Base-by-base conservation (phyloP, 1,140 invertebrate genomes). In the Trichonephila clavata region DNA sequence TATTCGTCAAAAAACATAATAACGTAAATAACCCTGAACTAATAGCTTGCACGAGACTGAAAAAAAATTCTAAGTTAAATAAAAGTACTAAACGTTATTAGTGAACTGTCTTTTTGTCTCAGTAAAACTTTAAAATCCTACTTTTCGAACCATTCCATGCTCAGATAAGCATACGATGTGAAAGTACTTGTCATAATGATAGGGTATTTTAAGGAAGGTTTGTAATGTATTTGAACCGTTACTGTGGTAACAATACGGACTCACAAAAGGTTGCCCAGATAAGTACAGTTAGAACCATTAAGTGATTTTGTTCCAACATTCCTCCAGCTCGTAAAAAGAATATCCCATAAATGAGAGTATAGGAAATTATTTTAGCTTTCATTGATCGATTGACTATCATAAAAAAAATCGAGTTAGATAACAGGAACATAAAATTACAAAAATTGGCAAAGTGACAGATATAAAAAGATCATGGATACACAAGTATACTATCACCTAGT, bases 171-270 rank as follows among this genome's bases (percentile, higher is more conserved):
- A 21, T n/a, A 24, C 59, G 43, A 84, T 59, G 18, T 83, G 80
- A 83, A 84, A 57, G 21, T 50, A 13, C 21, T 84, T 84, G 18
- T 77, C 68, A 39, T 77, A 24, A 84, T 24, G 81, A n/a, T 57
- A 60, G 43, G 50, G 24, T 84, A 84, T 84, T 84, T 84, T 84
- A 84, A 50, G 81, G 43, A 27, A 24, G 50, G 81, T 84, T 84
- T 24, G 43, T 14, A 59, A 84, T 27, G 81, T n/a, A 43, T 24
- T 84, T 50, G 8, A 59, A 59, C 50, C 81, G 81, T 84, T 84
- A 84, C 81, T 84, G 81, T 57, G 81, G 81, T 60, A 84, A 84
- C 81, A 21, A n/a, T 27, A 57, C 50, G 60, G n/a, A 84, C 43
- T 60, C 81, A 60, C 43, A 60, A 84, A 84, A 60, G 32, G 43